Conservation (phyloP, 37 sponge, comb jelly and placozoan species). For the Ephydatia muelleri region DNA sequence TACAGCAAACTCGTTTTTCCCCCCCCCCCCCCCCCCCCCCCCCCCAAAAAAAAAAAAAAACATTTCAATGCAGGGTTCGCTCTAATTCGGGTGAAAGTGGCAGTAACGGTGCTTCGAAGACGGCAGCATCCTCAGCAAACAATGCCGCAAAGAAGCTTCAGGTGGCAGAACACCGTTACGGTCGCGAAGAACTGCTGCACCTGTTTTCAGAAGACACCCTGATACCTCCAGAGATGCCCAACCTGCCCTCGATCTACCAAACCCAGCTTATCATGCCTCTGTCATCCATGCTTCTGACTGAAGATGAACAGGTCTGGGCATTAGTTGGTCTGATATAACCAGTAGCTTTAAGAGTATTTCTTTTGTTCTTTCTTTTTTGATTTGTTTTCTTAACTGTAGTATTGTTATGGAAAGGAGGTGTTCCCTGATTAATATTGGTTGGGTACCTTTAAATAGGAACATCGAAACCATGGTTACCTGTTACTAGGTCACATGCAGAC, state of each 20-base stretch:
- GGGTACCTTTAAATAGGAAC: not conserved
- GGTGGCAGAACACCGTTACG: conserved; percentile 77
- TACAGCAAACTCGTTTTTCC: too few species aligned
- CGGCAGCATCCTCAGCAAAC: conserved; percentile 25
- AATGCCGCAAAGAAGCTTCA: not conserved
- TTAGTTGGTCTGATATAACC: not conserved
- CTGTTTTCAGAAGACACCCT: conserved; percentile 28
- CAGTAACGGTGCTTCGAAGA: not conserved
- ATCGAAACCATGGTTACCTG: not conserved
- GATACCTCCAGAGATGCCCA: conserved; percentile 26
- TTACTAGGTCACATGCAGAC: not conserved
- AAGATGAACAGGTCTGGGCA: conserved; percentile 78
- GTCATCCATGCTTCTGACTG: conserved; percentile 67
- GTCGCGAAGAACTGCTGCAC: conserved; percentile 75
- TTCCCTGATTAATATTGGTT: not conserved
- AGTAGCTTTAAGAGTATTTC: not conserved
- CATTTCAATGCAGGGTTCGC: conserved; percentile 25
- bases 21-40: too few species aligned
- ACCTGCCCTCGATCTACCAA: conserved; percentile 13
- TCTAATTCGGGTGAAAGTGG: conserved; percentile 35
- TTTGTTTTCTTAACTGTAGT: not conserved
- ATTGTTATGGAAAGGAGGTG: not conserved
- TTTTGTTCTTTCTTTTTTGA: too few species aligned
- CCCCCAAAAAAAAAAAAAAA: too few species aligned
- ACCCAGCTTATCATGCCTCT: conserved; percentile 37